Conservation (phyloP, 2,797 vertebrate genomes). For the Chaetodon trifasciatus region DNA sequence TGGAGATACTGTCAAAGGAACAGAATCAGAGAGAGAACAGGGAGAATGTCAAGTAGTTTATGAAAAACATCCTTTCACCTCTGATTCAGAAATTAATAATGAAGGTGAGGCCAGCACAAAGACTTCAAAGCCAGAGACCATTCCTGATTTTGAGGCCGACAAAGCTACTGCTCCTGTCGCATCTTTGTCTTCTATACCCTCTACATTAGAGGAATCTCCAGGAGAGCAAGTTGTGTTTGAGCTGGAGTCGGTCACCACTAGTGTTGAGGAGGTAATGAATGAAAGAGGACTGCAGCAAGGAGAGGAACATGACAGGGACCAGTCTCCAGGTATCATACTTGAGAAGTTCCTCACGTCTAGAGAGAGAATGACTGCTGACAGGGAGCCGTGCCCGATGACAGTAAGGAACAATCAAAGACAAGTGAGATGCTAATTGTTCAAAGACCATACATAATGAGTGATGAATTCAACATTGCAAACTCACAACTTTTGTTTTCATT, state of each 20-base stretch:
- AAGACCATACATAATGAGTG: neutral
- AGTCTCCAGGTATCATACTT: constrained; percentile 79
- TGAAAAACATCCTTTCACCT: constrained; percentile 64
- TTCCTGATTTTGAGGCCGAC: constrained; percentile 14
- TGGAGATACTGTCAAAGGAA: constrained; percentile 20
- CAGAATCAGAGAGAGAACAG: constrained; percentile 59
- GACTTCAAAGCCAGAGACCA: constrained; percentile 20
- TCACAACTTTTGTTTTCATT: constrained; percentile 18
- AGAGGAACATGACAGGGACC: constrained; percentile 58
- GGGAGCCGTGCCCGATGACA: constrained; percentile 25
- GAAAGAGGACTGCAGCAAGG: constrained; percentile 47
- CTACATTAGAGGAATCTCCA: constrained; percentile 58
- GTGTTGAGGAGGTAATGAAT: constrained; percentile 60
- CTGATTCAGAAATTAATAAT: constrained; percentile 62
- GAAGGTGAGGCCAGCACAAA: constrained; percentile 28
- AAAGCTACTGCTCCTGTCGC: constrained; percentile 7
- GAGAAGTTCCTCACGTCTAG: constrained; percentile 77
- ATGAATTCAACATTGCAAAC: neutral
- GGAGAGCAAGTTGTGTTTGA: constrained; percentile 72
- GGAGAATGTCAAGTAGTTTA: constrained; percentile 81
- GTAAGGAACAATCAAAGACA: constrained; percentile 39
- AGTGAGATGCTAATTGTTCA: constrained; percentile 57
- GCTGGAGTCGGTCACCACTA: constrained; percentile 70
- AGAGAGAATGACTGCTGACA: constrained; percentile 50
- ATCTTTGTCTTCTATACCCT: constrained; percentile 27